Evolutionary conservation across 2,797 vertebrate species (phyloP).

Genomic region (Macrochelys suwanniensis): DNA sequence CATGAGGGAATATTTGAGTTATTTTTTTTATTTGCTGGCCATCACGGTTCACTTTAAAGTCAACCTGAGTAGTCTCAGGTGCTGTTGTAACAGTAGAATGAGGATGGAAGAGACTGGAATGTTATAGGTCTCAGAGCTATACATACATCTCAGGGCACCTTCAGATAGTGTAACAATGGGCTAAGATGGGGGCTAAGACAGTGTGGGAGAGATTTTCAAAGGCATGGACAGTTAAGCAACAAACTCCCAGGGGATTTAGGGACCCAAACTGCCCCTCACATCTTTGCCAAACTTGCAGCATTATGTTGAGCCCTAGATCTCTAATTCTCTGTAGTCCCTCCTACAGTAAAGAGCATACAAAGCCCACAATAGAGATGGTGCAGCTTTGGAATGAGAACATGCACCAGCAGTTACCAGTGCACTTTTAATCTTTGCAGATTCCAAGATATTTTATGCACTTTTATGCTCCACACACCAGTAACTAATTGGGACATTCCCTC

Average conservation of each 20-base stretch:
- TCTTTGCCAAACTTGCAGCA: neutral
- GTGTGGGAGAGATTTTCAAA: neutral
- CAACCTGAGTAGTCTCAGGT: neutral
- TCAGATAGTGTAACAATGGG: neutral
- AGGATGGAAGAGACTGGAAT: neutral
- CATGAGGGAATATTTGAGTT: neutral
- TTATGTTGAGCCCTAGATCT: rapidly evolving
- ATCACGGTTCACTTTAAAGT: neutral
- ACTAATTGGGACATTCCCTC: rapidly evolving
- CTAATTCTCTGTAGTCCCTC: neutral
- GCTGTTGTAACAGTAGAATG: neutral
- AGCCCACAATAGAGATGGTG: rapidly evolving
- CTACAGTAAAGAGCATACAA: rapidly evolving
- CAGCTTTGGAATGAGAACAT: neutral
- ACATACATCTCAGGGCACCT: neutral
- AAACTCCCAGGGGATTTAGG: neutral
- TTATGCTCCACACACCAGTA: neutral
- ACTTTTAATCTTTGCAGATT: rapidly evolving
- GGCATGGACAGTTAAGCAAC: neutral
- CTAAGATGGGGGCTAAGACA: neutral
- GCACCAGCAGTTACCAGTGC: rapidly evolving
- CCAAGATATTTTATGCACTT: neutral
- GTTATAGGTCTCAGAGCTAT: neutral
- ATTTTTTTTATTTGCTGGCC: neutral
- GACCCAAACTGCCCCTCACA: too few relatives aligned